Base-by-base conservation (phyloP, 2,113 vertebrate species). In the Cricetomys ansorgei region DNA sequence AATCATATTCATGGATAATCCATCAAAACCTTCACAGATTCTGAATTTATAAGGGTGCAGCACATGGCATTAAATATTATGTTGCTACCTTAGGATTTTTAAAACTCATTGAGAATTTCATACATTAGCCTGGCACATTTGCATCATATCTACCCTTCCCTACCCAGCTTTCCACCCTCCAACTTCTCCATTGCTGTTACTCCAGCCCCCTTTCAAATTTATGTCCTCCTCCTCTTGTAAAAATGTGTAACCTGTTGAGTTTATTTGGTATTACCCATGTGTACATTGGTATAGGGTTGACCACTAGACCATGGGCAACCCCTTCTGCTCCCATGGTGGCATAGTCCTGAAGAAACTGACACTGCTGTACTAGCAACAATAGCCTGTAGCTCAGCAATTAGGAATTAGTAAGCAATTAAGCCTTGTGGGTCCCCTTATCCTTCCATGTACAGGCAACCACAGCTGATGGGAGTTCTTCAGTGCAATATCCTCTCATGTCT, bases 21-120 rank as follows among this genome's bases (percentile, higher is more conserved):
- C 19, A 7, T 21, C 79, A n/a, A 15, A 37, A 25, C 3, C 8
- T 17, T 57, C 11, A 43, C 1, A 75, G 31, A 15, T 0, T 37
- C 10, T n/a, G 23, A 0, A 11, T 6, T 55, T 10, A 0, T 21
- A 83, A 89, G 3, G 13, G 7, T 16, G 8, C 25, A n/a, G 31
- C 0, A 1, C 1, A 0, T 43, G 48, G 0, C 21, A 13, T 45
- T n/a, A 64, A 57, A 48, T 65, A 10, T 15, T 96, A 40, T 70
- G 0, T 25, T 23, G 13, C 10, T 62, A 43, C 7, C 29, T n/a
- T 29, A 84, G 7, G 25, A 64, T 12, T 64, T 45, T 48, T 48
- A 34, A 34, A 85, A 48, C 16, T 64, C 17, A 23, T 59, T 3
- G 15, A 59, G 13, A 59, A 37, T 50, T 85, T 67, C 19, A 67